Evolutionary conservation across 1,140 invertebrate species (phyloP), one percentile per base, ranked within the genome.

Genomic region (Ceratosolen solmsi): DNA sequence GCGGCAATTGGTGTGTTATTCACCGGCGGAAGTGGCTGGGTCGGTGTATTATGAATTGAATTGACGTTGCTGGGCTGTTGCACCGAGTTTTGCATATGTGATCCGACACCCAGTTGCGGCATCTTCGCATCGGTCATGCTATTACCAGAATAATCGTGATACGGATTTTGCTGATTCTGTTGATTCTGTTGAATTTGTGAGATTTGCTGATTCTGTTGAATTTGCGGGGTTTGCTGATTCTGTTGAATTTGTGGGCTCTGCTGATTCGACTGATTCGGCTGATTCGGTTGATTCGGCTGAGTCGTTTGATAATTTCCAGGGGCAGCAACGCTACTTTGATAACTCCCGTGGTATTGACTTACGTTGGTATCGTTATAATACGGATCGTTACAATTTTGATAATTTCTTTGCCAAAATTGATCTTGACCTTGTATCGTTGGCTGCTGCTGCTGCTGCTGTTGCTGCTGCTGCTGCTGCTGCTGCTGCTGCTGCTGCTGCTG

Each of bases 381-480:
- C 0, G 86, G 78, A 72, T 90, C 88, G 36, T 86, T 87, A 9
- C 87, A n/a, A 70, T 88, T 87, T 41, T 89, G 87, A 82, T 91
- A 92, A 83, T 89, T 90, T 22, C 87, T 84, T 72, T 91, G 90
- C 91, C 89, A 91, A 58, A 88, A 91, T n/a, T 88, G 86, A 71
- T 91, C 88, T 8, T 89, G 51, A 25, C 80, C 76, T 89, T 91
- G 75, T 87, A 86, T 25, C 84, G 85, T 63, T 25, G 83, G 27
- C 8, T 82, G 76, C 25, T 82, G 75, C 46, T 82, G 77, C 22
- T 82, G 76, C 49, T 46, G 77, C 22, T 82, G 76, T 33, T 46
- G 77, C 22, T 82, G 76, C 49, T 46, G 77, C 22, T 82, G 76
- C 49, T 46, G 77, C 22, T 82, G 76, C 33, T 46, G 77, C 22